Percentiles rank a stretch among this genome's conserved stretches.
Conservation (phyloP, 2,797 vertebrate species). For the Acanthurus tractus region DNA sequence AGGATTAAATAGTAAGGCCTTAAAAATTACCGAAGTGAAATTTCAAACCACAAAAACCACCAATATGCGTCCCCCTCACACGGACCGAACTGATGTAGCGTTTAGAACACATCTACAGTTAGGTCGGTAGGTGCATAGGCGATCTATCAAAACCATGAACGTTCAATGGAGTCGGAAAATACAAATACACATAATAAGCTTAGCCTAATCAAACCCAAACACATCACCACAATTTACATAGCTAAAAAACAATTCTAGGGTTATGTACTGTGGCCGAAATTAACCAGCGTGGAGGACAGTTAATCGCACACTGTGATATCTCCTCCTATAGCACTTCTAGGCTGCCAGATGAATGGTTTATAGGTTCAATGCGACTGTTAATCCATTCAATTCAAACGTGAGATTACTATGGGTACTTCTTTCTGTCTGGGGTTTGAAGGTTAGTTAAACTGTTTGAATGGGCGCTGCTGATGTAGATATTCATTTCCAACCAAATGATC, state of each 20-base stretch:
- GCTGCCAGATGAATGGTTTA: not conserved
- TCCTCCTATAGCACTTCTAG: not conserved
- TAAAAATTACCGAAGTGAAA: conserved; percentile 31
- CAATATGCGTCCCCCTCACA: not conserved
- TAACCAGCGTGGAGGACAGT: too few species aligned
- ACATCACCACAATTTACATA: not conserved
- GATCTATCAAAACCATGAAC: not conserved
- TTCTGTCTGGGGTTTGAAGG: not conserved
- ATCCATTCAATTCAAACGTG: not conserved
- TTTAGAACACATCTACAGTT: not conserved
- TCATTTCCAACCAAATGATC: conserved; percentile 20
- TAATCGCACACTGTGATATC: not conserved
- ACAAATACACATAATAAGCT: not conserved
- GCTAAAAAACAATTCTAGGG: not conserved
- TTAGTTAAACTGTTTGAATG: not conserved
- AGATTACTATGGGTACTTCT: too few species aligned
- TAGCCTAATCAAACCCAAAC: not conserved
- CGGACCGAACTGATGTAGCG: not conserved
- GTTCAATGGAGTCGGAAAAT: not conserved
- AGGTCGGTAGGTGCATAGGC: not conserved
- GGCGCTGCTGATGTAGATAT: not conserved
- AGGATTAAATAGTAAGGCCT: conserved; percentile 32
- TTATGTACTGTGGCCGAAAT: not conserved
- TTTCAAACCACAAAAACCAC: not conserved
- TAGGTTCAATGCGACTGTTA: conserved; percentile 14